phyloP scores from a whole-genome alignment of 2,888 invertebrate species.

The Drosophila quinaria region DNA sequence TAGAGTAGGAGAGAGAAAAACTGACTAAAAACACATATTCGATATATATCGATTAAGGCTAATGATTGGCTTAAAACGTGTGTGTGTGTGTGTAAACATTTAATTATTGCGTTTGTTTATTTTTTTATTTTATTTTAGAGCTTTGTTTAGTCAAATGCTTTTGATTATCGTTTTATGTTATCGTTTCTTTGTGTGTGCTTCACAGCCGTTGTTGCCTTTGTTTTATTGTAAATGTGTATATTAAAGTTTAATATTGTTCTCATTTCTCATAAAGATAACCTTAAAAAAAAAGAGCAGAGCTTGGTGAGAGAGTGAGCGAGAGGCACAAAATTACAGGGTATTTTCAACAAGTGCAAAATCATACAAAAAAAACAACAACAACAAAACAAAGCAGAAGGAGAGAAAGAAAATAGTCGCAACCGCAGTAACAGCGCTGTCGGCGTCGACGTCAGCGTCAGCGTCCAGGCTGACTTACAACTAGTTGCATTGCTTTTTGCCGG shows the following conservation, averaged over 20 bases:
- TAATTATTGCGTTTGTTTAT: not conserved
- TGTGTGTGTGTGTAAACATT: not conserved
- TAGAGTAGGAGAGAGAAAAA: not conserved
- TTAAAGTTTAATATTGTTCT: constrained; percentile 6
- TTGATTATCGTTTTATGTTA: constrained; percentile 43
- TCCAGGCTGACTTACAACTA: constrained; percentile 22
- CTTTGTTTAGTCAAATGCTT: constrained; percentile 47
- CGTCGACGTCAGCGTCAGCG: constrained; percentile 6
- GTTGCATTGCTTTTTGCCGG: constrained; percentile 32
- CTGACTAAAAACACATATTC: not conserved
- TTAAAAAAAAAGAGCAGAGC: not conserved
- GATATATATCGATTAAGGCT: constrained; percentile 4
- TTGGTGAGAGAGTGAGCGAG: not conserved
- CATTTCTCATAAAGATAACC: constrained; percentile 9
- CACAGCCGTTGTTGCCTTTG: constrained; percentile 30
- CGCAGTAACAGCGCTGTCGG: constrained; percentile 7
- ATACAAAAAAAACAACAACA: not conserved
- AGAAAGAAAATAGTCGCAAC: not conserved
- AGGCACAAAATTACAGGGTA: not conserved
- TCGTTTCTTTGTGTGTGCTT: constrained; percentile 13
- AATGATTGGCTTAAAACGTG: constrained; percentile 14
- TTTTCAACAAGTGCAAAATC: not conserved
- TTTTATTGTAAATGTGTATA: constrained; percentile 19
- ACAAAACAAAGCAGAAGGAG: not conserved
- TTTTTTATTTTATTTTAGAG: constrained; percentile 14